These are phyloP conservation scores for Motacilla tschutschensis DNA, from an alignment of 2,113 vertebrate genomes.

Conservation along the genomic window DNA sequence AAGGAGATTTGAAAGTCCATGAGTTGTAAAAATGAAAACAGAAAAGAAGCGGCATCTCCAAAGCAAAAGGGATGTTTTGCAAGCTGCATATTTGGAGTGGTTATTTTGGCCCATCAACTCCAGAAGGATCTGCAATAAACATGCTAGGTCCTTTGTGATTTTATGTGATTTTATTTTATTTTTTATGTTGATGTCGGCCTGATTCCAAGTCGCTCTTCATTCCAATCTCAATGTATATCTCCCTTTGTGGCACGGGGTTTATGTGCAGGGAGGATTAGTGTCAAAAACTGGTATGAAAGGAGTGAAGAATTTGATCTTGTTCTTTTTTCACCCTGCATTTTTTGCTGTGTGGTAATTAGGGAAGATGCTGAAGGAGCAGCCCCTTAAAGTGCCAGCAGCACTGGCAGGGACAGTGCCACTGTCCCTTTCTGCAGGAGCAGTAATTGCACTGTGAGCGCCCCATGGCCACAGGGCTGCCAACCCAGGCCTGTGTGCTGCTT, in stretches of 20 bases:
- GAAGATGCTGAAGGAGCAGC: neutral
- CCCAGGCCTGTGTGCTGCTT: neutral
- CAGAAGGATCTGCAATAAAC: constrained; percentile 44
- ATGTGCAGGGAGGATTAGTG: constrained; percentile 55
- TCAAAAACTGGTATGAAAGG: constrained; percentile 56
- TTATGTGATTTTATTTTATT: constrained; percentile 36
- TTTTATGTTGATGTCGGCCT: constrained; percentile 15
- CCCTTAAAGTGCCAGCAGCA: neutral
- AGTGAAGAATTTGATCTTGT: constrained; percentile 22
- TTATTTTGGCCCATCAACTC: constrained; percentile 62
- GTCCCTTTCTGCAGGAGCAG: neutral
- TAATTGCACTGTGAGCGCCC: neutral
- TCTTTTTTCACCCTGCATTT: neutral
- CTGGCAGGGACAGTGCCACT: fast-evolving
- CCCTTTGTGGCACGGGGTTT: neutral
- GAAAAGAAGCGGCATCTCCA: constrained; percentile 32
- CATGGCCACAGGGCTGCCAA: neutral
- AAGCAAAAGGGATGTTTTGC: constrained; percentile 50
- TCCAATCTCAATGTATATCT: constrained; percentile 48
- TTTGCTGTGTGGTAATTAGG: neutral
- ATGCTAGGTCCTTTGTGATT: constrained; percentile 27
- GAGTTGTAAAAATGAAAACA: constrained; percentile 39
- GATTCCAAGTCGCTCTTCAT: constrained; percentile 27
- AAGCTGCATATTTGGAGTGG: constrained; percentile 54
- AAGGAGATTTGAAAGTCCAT: neutral